Conservation (phyloP, 2,113 vertebrate genomes). For the Podarcis cretensis region DNA sequence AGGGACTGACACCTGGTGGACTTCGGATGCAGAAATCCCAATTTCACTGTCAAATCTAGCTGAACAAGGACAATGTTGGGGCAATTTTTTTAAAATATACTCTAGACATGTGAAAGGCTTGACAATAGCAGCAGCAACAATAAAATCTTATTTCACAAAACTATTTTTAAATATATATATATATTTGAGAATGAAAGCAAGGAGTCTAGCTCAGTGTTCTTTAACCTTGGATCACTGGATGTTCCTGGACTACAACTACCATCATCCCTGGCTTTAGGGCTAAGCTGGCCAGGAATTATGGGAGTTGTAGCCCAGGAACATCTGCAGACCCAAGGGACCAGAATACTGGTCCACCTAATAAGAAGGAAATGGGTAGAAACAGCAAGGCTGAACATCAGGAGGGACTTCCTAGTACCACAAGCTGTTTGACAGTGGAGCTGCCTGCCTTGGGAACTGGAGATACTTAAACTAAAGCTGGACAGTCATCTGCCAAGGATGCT, state of each 20-base stretch:
- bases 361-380: neutral
- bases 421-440: neutral
- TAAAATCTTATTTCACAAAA: neutral
- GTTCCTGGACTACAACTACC: no score
- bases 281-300: no score
- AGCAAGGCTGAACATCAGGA: neutral
- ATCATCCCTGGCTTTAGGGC: neutral
- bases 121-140: no score
- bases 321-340: no score
- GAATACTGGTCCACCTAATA: no score
- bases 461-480: no score
- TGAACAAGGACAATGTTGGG: neutral
- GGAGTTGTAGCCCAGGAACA: no score
- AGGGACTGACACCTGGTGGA: neutral
- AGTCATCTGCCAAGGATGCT: no score
- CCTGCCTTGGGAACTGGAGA: no score
- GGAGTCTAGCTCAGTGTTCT: no score
- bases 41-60: accelerated
- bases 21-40: neutral
- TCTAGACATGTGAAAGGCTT: neutral
- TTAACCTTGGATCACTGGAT: no score
- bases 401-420: no score
- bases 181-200: neutral
- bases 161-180: neutral
- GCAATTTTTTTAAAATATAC: neutral